Evolutionary conservation across 2,113 vertebrate species (phyloP), one percentile per base, ranked within the genome.

Genomic region (Ochotona curzoniae): DNA sequence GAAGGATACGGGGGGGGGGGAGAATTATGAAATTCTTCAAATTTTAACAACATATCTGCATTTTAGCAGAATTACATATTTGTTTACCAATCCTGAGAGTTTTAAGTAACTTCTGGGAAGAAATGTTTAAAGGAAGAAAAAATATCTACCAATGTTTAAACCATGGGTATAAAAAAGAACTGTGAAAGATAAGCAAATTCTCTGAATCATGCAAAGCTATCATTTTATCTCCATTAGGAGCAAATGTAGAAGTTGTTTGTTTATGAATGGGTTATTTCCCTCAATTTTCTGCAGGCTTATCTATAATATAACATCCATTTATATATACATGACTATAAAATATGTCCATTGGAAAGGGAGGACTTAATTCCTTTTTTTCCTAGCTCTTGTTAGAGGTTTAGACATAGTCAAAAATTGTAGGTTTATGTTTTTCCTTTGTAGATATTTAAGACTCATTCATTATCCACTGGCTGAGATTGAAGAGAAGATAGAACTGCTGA

Each of bases 371-470:
- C 35, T 38, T 30, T 69, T 74, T 30, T 30, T 5, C 21, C 23
- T 15, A 57, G 26, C 74, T 82, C 30, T 7, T 75, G 26, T 66
- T 71, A 30, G 14, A 57, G 75, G n/a, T 79, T 66, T 87, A 78
- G 49, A 76, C 6, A 66, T 17, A 75, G n/a, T 23, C 20, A 86
- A 78, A 76, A 83, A 35, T 7, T 25, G 5, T 47, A 76, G 28
- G 54, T 73, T 81, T 70, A 60, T 54, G 83, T 83, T 91, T 54
- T 30, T 49, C 12, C 7, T 82, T 78, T 83, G 74, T 17, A 51
- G n/a, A 67, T 90, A 66, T 63, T 94, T 87, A 35, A 79, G 92
- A 89, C 60, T 5, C 9, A 83, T 66, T 57, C 11, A 44, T n/a
- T 60, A 78, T 67, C 47, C 17, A 51, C 60, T 87, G 20, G 64